Percentiles rank a stretch among this genome's conserved stretches.
phyloP scores from a whole-genome alignment of 1,140 invertebrate species.

The Portunus trituberculatus region DNA sequence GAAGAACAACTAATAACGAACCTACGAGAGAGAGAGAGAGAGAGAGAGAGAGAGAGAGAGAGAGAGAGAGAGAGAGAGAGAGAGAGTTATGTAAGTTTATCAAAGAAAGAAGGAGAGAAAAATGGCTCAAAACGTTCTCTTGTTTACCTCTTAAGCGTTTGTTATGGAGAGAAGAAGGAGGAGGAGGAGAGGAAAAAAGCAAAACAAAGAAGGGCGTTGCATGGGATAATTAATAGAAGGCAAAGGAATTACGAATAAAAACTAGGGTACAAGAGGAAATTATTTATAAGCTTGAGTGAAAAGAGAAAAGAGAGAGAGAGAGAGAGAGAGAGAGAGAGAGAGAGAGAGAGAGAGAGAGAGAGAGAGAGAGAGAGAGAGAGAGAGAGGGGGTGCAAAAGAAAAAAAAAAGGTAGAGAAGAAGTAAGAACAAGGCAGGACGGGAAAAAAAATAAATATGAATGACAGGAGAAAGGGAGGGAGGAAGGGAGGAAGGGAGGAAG shows the following conservation, averaged over 20 bases:
- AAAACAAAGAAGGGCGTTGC: too few species aligned
- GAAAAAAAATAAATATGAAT: not conserved
- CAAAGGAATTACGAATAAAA: too few species aligned
- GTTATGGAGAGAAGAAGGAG: not conserved
- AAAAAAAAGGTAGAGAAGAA: not conserved
- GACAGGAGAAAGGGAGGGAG: not conserved
- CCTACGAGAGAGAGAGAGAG: conserved; percentile 1
- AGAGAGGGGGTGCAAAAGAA: too few species aligned
- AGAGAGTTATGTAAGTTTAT: too few species aligned
- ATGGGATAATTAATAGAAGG: too few species aligned
- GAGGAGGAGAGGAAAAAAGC: not conserved
- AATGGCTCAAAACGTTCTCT: not conserved
- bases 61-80: not conserved
- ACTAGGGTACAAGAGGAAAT: too few species aligned
- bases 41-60: not conserved
- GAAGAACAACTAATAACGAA: not conserved
- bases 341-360: too few species aligned
- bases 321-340: too few species aligned
- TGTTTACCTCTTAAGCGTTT: not conserved
- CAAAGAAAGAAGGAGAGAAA: not conserved
- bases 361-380: not conserved
- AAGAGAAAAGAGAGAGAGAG: too few species aligned
- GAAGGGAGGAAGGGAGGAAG: not conserved
- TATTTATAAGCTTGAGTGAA: too few species aligned
- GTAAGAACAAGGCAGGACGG: not conserved